Evolutionary conservation across 2,888 invertebrate species (phyloP).

Genomic region (Stenoptilia bipunctidactyla): DNA sequence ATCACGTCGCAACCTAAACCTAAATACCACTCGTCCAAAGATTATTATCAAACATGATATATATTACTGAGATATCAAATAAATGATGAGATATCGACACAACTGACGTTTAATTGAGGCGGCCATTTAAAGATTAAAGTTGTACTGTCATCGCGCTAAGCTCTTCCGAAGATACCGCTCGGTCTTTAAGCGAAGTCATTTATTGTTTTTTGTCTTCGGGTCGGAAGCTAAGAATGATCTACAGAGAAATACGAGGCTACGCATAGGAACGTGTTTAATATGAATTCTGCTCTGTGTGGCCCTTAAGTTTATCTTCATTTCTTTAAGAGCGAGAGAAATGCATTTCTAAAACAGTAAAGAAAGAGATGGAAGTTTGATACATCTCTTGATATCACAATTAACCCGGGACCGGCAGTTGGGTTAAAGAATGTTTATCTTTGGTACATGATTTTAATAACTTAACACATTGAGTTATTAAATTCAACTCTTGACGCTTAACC

Average conservation of each 20-base stretch:
- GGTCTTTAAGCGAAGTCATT: conserved; percentile 30
- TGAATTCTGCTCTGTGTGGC: conserved; percentile 35
- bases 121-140: conserved; percentile 12
- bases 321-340: conserved; percentile 35
- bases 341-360: conserved; percentile 29
- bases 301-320: conserved; percentile 24
- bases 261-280: conserved; percentile 70
- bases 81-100: conserved; percentile 2
- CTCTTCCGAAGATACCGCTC: conserved; percentile 28
- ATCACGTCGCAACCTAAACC: neutral
- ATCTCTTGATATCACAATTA: conserved; percentile 68
- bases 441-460: conserved; percentile 48
- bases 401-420: conserved; percentile 29
- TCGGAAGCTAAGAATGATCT: conserved; percentile 19
- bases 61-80: neutral
- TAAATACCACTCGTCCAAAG: conserved; percentile 1
- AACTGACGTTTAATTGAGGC: neutral
- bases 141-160: conserved; percentile 40
- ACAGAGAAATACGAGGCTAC: conserved; percentile 54
- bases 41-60: neutral
- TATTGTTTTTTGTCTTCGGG: conserved; percentile 29
- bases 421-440: conserved; percentile 59
- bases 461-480: conserved; percentile 44
- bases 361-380: conserved; percentile 32
- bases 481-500: conserved; percentile 22